Base-by-base conservation (phyloP, 2,797 vertebrate genomes). In the Adelosebastes latens region DNA sequence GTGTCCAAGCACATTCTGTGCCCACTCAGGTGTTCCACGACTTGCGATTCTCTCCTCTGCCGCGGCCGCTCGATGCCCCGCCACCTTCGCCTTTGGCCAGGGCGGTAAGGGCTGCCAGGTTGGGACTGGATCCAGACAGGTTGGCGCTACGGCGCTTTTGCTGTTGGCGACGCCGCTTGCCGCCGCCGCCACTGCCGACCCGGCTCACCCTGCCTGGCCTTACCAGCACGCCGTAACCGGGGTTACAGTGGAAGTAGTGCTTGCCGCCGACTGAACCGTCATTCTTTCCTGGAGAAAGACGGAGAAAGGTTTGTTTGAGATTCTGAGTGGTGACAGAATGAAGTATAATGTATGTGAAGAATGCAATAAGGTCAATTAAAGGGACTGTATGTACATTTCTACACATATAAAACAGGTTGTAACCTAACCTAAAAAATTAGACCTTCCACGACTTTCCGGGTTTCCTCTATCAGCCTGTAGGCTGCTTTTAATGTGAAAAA, bases 211-310 rank as follows among this genome's bases (percentile, higher is more conserved):
- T 77, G 84, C 88, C 63, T 1, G 92, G 92, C 32, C 85, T 83
- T 4, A 96, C 93, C 14, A 99, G 94, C 27, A 99, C 95, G 0
- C 99, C 99, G 0, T 98, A 97, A 77, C 98, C 97, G 0, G 98
- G 97, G 90, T 97, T 98, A 89, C 99, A 99, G 77, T 91, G 95
- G 94, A 99, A 99, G 80, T 99, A 99, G 74, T 97, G 97, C 82
- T 94, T 97, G 1, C 99, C 98, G 0, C 95, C 96, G 0, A 99
- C 96, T 0, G 97, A 98, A 59, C 99, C 98, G 0, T 99, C 97
- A 0, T 99, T 98, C 92, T 98, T 99, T 62, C 98, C 98, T 99
- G 79, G 0, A 20, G 56, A 73, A 2, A 10, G 7, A 81, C 3
- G 6, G 0, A 79, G 5, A 31, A 27, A 24, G 12, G 32, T 34